Conservation (phyloP, 2,888 invertebrate genomes). For the Clanis bilineata region DNA sequence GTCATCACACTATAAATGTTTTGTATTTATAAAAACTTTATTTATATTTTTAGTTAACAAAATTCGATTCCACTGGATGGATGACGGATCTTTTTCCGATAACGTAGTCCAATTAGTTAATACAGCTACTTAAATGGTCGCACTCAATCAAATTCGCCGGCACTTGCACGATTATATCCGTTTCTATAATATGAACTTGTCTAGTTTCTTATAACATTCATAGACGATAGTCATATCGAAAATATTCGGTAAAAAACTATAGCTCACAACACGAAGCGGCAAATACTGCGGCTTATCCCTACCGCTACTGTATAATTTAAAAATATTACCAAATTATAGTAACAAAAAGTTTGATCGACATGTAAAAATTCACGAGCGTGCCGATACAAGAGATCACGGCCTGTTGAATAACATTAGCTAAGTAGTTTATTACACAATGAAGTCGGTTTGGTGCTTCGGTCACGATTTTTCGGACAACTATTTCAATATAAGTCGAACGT, state of each 20-base stretch:
- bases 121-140: no score
- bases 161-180: no score
- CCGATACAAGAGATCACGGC: slow-evolving; percentile 6
- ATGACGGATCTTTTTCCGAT: no score
- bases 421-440: slow-evolving; percentile 26
- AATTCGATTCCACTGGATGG: no score
- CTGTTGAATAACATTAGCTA: slow-evolving; percentile 17
- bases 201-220: no score
- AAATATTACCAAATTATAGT: background rate
- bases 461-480: slow-evolving; percentile 12
- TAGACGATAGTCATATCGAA: background rate
- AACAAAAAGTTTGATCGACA: slow-evolving; percentile 1
- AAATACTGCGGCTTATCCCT: background rate
- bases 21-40: no score
- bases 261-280: background rate
- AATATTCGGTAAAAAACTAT: background rate
- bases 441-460: slow-evolving; percentile 17
- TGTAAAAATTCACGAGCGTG: slow-evolving; percentile 11
- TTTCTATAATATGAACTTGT: no score
- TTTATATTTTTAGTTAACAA: no score
- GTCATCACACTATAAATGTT: no score
- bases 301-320: background rate
- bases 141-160: no score
- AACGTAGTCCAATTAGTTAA: no score
- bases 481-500: no score